phyloP scores from a whole-genome alignment of 2,113 vertebrate species.

The Heterocephalus glaber region DNA sequence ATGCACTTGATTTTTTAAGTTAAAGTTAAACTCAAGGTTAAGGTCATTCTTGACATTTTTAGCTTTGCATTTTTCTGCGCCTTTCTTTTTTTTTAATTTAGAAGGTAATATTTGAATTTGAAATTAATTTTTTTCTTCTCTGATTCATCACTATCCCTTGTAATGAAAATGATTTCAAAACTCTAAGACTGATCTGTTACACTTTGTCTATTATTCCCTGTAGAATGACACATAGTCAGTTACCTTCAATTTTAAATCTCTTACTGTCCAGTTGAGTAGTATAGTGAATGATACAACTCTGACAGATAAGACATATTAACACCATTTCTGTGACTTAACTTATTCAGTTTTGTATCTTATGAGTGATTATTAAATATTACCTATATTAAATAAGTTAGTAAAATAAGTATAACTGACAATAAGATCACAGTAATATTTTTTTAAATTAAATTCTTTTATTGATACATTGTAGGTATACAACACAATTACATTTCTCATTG shows the following conservation, averaged over 20 bases:
- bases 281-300: neutral
- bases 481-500: too few relatives aligned
- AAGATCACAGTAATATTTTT: neutral
- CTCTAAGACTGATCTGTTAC: neutral
- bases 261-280: neutral
- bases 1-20: neutral
- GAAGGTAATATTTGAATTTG: slow-evolving; percentile 9
- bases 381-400: slow-evolving; percentile 10
- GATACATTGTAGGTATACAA: too few relatives aligned
- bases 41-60: slow-evolving; percentile 1
- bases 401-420: neutral
- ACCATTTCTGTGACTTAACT: neutral
- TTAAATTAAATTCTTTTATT: too few relatives aligned
- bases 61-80: neutral
- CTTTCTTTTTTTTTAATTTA: neutral
- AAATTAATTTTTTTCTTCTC: neutral
- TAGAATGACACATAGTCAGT: neutral
- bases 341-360: slow-evolving; percentile 41
- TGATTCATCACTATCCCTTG: neutral
- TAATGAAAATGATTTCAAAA: slow-evolving; percentile 44
- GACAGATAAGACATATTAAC: neutral
- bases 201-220: slow-evolving; percentile 12
- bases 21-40: slow-evolving; percentile 26
- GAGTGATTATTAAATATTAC: neutral
- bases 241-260: slow-evolving; percentile 25